phyloP scores from a whole-genome alignment of 2,797 vertebrate species.

The Myripristis jacobus region DNA sequence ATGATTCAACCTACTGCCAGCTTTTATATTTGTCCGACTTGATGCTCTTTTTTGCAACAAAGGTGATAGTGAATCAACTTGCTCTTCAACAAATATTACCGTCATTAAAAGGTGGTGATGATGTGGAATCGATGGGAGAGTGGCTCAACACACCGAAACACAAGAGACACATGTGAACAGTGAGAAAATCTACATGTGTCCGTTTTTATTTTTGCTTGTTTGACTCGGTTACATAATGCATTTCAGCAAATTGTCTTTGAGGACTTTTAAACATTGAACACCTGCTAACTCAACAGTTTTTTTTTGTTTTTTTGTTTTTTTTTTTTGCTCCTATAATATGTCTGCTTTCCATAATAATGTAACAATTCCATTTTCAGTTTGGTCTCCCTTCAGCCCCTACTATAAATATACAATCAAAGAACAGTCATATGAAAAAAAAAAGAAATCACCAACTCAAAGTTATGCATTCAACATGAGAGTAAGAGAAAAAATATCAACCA shows the following conservation, averaged over 20 bases:
- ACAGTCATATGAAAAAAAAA: constrained; percentile 63
- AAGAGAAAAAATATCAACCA: constrained; percentile 30
- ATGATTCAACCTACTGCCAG: too few relatives aligned
- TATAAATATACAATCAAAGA: constrained; percentile 81
- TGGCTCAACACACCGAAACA: constrained; percentile 3
- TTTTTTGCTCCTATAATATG: constrained; percentile 62
- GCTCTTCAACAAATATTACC: too few relatives aligned
- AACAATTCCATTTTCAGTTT: constrained; percentile 56
- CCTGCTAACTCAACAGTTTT: constrained; percentile 63
- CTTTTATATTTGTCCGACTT: too few relatives aligned
- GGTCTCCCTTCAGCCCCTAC: constrained; percentile 65
- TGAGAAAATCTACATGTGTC: constrained; percentile 72
- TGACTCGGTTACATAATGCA: constrained; percentile 77
- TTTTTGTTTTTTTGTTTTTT: too few relatives aligned
- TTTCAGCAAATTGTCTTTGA: constrained; percentile 77
- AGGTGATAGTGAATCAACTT: too few relatives aligned
- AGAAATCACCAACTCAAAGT: constrained; percentile 48
- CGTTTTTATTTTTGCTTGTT: constrained; percentile 83
- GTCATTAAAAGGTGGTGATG: neutral
- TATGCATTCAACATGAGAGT: constrained; percentile 51
- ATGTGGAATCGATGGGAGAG: neutral
- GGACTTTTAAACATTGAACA: constrained; percentile 82
- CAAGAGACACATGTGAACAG: constrained; percentile 28
- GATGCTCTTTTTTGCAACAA: too few relatives aligned
- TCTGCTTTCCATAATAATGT: constrained; percentile 51